Evolutionary conservation across 64 coral and sea anemone genomes (phyloP), one percentile per base, ranked within the genome.

Genomic region (Cladopsammia gracilis): DNA sequence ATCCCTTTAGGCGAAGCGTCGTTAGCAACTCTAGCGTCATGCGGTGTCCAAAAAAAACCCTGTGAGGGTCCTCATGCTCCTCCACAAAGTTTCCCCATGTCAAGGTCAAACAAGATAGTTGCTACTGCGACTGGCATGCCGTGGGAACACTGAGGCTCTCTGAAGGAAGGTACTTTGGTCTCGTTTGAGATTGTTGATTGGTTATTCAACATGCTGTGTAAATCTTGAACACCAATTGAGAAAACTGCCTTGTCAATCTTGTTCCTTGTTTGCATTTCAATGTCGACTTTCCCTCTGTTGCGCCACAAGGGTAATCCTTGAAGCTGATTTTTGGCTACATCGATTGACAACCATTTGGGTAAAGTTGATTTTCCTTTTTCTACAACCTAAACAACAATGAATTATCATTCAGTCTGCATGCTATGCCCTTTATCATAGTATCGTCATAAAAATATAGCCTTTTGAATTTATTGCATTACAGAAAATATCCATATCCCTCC

Each of bases 311-410:
- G 92, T 4, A 98, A 82, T 12, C 96, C 96, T 57, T 88, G 58
- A 54, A 98, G 76, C 58, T 68, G 10, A 64, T 91, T 91, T 13
- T 46, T 87, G 14, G 54, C 42, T 9, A 56, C 26, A 75, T 98
- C 76, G 49, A 94, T 88, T 23, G 92, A 94, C 60, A 98, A 92
- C 96, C 96, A 98, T 91, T 83, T 75, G 18, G 96, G 96, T 81
- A 98, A 48, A 23, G 76, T 25, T 19, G 91, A 49, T 89, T 91
- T 91, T 57, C 88, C 96, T 83, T 90, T 83, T 79, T 94, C 92
- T 25, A 64, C 84, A 7, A 88, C 89, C 96, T 98, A 73, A 83
- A 67, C 9, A 76, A 9, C 59, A 45, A 18, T 11, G 24, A 87
- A 16, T 4, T 49, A 48, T 1, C 10, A 49, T 5, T 25, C 20